Percentiles rank a stretch among this genome's conserved stretches.
Evolutionary conservation across 2,797 vertebrate genomes (phyloP).

Genomic region (Catostomus latipinnis): DNA sequence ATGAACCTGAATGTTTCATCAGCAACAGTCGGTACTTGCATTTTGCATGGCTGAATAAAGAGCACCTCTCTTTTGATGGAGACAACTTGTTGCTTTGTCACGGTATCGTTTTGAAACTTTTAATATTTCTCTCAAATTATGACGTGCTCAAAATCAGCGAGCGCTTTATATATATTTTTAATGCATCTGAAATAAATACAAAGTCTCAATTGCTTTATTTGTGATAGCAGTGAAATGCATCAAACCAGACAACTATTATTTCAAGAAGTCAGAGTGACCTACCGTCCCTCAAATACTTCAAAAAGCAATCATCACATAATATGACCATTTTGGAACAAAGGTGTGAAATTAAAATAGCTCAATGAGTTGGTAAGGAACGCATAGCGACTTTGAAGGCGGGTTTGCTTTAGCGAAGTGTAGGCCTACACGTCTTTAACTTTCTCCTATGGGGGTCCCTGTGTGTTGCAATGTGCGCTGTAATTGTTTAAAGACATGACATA

Average conservation of each 20-base stretch:
- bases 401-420: constrained; percentile 77
- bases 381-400: constrained; percentile 73
- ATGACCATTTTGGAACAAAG: not conserved
- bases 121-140: not conserved
- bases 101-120: not conserved
- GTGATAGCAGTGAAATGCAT: not conserved
- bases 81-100: constrained; percentile 32
- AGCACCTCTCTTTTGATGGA: not conserved
- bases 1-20: not conserved
- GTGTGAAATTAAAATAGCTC: constrained; percentile 1
- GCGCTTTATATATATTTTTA: not conserved
- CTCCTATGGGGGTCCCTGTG: constrained; percentile 82
- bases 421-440: constrained; percentile 83
- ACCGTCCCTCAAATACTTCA: not conserved
- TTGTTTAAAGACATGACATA: constrained; percentile 94
- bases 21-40: not conserved
- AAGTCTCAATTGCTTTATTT: not conserved
- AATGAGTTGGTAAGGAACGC: constrained; percentile 69
- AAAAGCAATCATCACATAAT: not conserved
- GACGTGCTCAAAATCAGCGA: no score
- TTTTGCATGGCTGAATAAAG: not conserved
- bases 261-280: not conserved
- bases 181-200: not conserved
- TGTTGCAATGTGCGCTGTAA: constrained; percentile 85
- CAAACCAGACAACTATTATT: constrained; percentile 10